Evolutionary conservation across 2,888 invertebrate genomes (phyloP).

Genomic region (Dryobota labecula): DNA sequence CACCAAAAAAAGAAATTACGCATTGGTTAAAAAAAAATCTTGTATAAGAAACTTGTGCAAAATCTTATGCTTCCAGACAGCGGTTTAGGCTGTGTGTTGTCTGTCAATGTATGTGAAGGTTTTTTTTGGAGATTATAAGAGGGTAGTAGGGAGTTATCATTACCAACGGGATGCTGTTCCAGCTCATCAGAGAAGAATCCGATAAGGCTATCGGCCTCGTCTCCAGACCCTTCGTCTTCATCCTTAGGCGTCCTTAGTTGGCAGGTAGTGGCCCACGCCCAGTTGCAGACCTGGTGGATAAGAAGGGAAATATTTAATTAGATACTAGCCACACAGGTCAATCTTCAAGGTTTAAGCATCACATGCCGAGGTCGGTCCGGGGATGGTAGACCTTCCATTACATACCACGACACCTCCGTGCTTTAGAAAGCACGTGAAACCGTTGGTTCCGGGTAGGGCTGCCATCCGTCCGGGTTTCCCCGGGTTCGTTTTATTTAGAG

Average conservation of each 20-base stretch:
- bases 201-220: conserved; percentile 62
- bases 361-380: neutral
- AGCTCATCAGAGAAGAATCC: conserved; percentile 63
- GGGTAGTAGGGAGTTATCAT: neutral
- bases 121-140: no score
- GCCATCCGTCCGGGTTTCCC: no score
- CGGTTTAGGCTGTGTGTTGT: no score
- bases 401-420: neutral
- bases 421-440: neutral
- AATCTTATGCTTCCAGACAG: no score
- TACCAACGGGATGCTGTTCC: conserved; percentile 67
- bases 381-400: neutral
- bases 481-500: no score
- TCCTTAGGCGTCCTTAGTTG: conserved; percentile 67
- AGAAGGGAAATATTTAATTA: neutral
- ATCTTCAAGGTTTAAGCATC: neutral
- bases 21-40: no score
- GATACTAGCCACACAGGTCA: neutral
- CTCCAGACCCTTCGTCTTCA: conserved; percentile 66
- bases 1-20: no score
- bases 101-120: no score
- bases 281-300: conserved; percentile 72
- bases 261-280: conserved; percentile 71
- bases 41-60: no score
- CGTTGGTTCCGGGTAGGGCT: no score